phyloP scores from a whole-genome alignment of 2,113 vertebrate species.

The Scomber japonicus region DNA sequence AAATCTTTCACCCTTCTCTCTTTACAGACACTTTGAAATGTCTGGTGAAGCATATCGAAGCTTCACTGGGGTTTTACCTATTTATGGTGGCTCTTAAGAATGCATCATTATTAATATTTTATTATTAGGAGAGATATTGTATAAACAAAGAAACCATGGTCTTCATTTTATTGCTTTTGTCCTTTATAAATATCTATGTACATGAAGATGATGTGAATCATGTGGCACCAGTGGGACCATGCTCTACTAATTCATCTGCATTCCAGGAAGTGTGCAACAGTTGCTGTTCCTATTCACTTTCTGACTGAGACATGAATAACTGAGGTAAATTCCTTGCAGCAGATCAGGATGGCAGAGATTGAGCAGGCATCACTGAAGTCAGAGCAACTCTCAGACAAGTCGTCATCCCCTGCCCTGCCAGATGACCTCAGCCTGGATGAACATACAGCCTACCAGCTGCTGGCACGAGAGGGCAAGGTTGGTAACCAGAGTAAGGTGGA shows the following conservation, averaged over 20 bases:
- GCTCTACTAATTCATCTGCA: neutral
- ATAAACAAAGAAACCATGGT: constrained; percentile 11
- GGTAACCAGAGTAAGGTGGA: constrained; percentile 28
- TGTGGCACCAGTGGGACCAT: neutral
- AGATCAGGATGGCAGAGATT: constrained; percentile 97
- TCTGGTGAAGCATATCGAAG: constrained; percentile 60
- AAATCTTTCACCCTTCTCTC: constrained; percentile 67
- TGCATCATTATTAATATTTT: too few relatives aligned
- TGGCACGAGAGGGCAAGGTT: constrained; percentile 89
- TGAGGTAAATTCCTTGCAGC: constrained; percentile 59
- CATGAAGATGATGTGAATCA: constrained; percentile 9
- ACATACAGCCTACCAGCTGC: constrained; percentile 85
- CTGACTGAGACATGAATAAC: constrained; percentile 32
- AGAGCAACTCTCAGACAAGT: constrained; percentile 92
- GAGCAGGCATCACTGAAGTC: constrained; percentile 94
- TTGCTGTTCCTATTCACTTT: neutral
- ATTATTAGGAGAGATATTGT: constrained; percentile 1
- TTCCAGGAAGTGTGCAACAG: neutral
- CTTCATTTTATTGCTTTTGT: constrained; percentile 17
- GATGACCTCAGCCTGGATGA: constrained; percentile 95
- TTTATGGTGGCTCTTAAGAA: constrained; percentile 24
- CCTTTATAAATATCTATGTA: constrained; percentile 6
- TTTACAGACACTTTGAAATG: constrained; percentile 70
- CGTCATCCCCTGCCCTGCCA: constrained; percentile 91
- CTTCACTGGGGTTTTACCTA: constrained; percentile 55